Base-by-base conservation (phyloP, 2,113 vertebrate genomes). In the Seriola aureovittata region DNA sequence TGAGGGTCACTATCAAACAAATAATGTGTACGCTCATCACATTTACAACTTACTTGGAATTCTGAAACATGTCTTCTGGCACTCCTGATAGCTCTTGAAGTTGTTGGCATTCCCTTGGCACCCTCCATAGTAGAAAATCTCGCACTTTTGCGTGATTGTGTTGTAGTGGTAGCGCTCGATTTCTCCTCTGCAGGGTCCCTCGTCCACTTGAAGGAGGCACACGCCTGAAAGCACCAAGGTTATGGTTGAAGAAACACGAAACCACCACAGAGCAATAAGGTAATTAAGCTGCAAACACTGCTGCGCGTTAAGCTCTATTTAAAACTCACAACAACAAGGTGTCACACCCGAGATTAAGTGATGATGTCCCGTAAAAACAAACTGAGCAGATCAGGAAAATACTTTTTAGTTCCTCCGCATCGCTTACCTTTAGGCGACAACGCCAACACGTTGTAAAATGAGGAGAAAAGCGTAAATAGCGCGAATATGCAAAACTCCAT, bases 61-160 rank as follows among this genome's bases (percentile, higher is more conserved):
- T 68, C 63, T 92, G 92, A 95, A 96, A 85, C 98, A 99, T 0
- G 89, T 92, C 64, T 96, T 96, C 9, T 95, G 91, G 64, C 98
- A 99, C 73, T 95, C 95, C 16, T 92, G 82, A 40, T 72, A 69
- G 5, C 91, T 95, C 21, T 69, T 82, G 83, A 98, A 99, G 85
- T 97, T 98, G 91, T 99, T 99, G 88, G 82, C 92, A 55, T 98
- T 99, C 42, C 97, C 97, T 16, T 80, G 50, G 90, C 98, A 99
- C 44, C 97, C 98, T 1, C 98, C 97, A 16, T 96, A 99, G 29
- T 29, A 67, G 94, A 99, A 98, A 4, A 69, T 10, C 78, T 94
- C 92, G 87, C 98, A 99, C 23, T 83, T 93, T 86, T 98, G 97
- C 0, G 93, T 95, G 78, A 96, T 67, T 19, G 96, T 95, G 82